A percentile compares a stretch with the other conserved stretches of the same genome.
These are phyloP conservation scores for Hoplodrina ambigua DNA, from an alignment of 2,888 invertebrate species.

Conservation along the genomic window DNA sequence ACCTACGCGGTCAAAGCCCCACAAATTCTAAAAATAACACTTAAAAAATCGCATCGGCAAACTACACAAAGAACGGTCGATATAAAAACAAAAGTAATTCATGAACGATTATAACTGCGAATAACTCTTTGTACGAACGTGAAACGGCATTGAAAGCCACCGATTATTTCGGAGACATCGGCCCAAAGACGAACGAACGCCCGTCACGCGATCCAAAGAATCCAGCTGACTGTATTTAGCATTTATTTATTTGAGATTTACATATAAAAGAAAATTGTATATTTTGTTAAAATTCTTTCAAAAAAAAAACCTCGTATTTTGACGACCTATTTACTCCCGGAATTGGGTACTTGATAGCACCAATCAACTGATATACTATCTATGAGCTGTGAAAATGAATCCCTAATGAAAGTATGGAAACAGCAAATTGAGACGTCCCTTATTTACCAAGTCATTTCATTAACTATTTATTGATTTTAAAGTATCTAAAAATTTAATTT, in stretches of 20 bases:
- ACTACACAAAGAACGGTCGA: slow-evolving; percentile 18
- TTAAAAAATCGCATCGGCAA: neutral
- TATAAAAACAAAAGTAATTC: slow-evolving; percentile 37
- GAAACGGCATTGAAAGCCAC: slow-evolving; percentile 56
- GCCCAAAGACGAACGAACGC: slow-evolving; percentile 90
- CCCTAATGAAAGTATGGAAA: too few species aligned
- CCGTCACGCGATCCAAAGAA: slow-evolving; percentile 56
- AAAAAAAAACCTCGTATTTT: too few species aligned
- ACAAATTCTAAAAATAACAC: slow-evolving; percentile 14
- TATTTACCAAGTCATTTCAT: too few species aligned
- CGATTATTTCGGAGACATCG: slow-evolving; percentile 84
- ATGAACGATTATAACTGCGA: slow-evolving; percentile 20
- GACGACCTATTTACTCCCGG: too few species aligned
- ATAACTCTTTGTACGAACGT: slow-evolving; percentile 36
- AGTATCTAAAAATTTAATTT: too few species aligned
- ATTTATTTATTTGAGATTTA: slow-evolving; percentile 23
- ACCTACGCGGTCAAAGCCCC: neutral
- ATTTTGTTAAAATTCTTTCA: neutral
- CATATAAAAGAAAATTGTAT: neutral
- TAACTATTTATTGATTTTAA: too few species aligned
- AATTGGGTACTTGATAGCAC: too few species aligned
- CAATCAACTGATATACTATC: too few species aligned
- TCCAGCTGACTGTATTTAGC: slow-evolving; percentile 78
- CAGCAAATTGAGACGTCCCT: too few species aligned
- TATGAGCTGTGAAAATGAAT: too few species aligned